Percentiles rank a stretch among this genome's conserved stretches.
Conservation (phyloP, 1,140 invertebrate genomes). For the Caenorhabditis elegans region DNA sequence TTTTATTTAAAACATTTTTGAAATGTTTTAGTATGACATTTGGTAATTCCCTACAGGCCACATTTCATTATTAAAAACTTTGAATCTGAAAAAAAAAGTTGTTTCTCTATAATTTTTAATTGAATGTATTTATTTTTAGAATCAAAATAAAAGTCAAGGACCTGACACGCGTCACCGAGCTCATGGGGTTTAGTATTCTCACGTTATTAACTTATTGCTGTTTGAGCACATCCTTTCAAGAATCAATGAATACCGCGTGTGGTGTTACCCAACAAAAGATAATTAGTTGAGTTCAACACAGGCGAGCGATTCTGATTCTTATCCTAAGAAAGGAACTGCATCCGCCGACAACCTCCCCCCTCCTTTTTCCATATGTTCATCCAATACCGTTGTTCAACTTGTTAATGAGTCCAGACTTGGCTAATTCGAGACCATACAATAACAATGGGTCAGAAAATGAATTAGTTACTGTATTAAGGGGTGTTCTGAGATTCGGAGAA, state of each 20-base stretch:
- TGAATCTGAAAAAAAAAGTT: no score
- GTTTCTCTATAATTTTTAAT: no score
- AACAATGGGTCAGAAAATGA: background rate
- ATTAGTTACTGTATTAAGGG: background rate
- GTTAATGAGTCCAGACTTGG: constrained; percentile 28
- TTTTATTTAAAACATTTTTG: no score
- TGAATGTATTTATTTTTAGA: no score
- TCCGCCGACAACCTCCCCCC: background rate
- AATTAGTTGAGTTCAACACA: constrained; percentile 13
- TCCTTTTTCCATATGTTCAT: background rate
- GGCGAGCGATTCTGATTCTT: background rate
- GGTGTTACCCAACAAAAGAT: constrained; percentile 23
- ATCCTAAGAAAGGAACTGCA: background rate
- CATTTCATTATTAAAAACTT: no score
- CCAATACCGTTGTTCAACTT: constrained; percentile 2
- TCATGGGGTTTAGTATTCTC: background rate
- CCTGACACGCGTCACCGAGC: no score
- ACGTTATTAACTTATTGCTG: constrained; percentile 17
- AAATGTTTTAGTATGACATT: no score
- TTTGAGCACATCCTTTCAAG: constrained; percentile 19
- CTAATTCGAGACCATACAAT: constrained; percentile 14
- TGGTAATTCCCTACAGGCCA: no score
- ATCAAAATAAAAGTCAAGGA: no score
- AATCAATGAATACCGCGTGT: background rate
- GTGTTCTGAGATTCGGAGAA: background rate